Evolutionary conservation across 2,797 vertebrate genomes (phyloP), one percentile per base, ranked within the genome.

Genomic region (Masticophis lateralis): DNA sequence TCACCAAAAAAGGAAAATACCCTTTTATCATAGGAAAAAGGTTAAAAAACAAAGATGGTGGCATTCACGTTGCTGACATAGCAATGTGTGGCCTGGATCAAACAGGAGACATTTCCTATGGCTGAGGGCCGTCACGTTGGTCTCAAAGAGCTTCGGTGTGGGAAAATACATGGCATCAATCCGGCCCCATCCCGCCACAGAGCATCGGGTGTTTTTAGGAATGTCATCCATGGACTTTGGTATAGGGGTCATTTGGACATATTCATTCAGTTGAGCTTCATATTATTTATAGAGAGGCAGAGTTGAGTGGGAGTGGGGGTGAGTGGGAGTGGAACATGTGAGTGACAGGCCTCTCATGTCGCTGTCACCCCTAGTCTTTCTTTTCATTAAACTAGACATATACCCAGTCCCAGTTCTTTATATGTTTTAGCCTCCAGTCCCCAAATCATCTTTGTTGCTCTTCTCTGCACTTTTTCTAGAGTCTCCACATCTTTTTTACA

Each of bases 151-250:
- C 55, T 94, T 95, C 2, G 32, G 3, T 47, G 43, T 2, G 60
- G 43, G 0, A 0, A 0, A 1, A 8, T 4, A 11, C 4, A 9
- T 9, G 2, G 9, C 55, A 55, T 96, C 92, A 2, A 94, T 93
- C 0, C 60, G 57, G 14, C 95, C 95, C 95, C 95, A 94, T 14
- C 94, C 95, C 0, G 93, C 86, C 22, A 95, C 43, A 20, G 90
- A 87, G 61, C 95, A 96, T 4, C 12, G 16, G 3, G 89, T 95
- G 57, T 92, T 10, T 3, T 47, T 61, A 8, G 91, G 94, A 66
- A 95, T 47, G 32, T 95, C 92, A 1, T 57, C 93, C n/a, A 12
- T 89, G 2, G 57, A 91, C 32, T 43, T 47, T 2, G 95, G 91
- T 4, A 96, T 28, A 22, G 89, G 86, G n/a, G 94, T 74, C 14